Conservation (phyloP, 1,140 invertebrate species). For the Nasonia longicornis region DNA sequence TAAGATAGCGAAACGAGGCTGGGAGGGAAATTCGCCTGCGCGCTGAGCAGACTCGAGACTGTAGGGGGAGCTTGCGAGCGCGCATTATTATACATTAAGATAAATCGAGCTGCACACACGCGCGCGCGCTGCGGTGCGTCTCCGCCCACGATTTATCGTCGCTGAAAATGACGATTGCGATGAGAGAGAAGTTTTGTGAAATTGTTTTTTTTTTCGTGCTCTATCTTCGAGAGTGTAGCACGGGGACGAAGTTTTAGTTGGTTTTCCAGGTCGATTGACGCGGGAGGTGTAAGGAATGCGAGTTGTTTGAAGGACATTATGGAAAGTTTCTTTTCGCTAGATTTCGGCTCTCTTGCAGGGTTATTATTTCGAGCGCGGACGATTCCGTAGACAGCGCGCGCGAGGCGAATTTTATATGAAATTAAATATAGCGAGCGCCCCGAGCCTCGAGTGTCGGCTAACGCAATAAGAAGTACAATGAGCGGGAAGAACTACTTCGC, state of each 20-base stretch:
- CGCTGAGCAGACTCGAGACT: neutral
- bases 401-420: neutral
- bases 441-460: neutral
- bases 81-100: constrained; percentile 24
- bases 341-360: too few relatives aligned
- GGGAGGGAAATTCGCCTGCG: neutral
- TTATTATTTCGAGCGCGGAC: too few relatives aligned
- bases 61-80: neutral
- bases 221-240: too few relatives aligned
- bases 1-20: constrained; percentile 13
- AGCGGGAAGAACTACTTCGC: neutral
- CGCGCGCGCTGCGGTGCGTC: neutral
- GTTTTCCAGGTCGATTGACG: too few relatives aligned
- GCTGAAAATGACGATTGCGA: neutral
- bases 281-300: too few relatives aligned
- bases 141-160: neutral
- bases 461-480: neutral
- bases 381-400: too few relatives aligned
- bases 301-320: too few relatives aligned
- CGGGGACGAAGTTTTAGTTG: too few relatives aligned
- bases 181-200: neutral
- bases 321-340: too few relatives aligned
- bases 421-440: neutral
- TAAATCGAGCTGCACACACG: constrained; percentile 17
- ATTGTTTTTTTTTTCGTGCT: neutral